Evolutionary conservation across 30 jellyfish, hydroid and myxozoan genomes (phyloP).

Genomic region (Turritopsis rubra): DNA sequence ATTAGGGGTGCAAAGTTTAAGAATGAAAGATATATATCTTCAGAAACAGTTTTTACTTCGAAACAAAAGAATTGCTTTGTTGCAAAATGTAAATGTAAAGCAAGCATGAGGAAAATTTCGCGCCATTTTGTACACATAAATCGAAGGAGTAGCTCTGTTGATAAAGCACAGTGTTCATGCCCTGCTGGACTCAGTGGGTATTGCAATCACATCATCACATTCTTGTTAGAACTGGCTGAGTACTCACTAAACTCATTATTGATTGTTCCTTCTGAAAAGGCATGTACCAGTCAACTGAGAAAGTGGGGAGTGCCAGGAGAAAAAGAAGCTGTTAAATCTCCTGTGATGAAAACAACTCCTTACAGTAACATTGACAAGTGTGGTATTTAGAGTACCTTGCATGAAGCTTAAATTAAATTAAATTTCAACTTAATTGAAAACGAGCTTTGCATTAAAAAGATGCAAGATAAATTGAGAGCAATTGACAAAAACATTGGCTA

Average conservation of each 20-base stretch:
- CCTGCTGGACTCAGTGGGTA: slow-evolving; percentile 14
- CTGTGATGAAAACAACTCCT: not conserved
- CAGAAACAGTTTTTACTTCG: not conserved
- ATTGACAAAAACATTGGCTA: slow-evolving; percentile 20
- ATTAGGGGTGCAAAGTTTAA: slow-evolving; percentile 7
- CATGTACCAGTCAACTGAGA: slow-evolving; percentile 9
- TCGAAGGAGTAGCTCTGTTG: slow-evolving; percentile 15
- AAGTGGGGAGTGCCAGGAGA: slow-evolving; percentile 23
- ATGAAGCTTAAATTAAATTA: slow-evolving; percentile 12
- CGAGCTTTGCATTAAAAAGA: not conserved
- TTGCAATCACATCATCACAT: not conserved
- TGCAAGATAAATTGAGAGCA: not conserved
- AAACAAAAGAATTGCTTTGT: not conserved
- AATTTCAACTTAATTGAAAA: not conserved
- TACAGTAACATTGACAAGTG: slow-evolving; percentile 1
- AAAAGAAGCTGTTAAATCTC: slow-evolving; percentile 17
- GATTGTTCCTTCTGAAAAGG: slow-evolving; percentile 4
- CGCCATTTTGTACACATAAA: not conserved
- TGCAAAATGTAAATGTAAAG: not conserved
- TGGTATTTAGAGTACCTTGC: not conserved
- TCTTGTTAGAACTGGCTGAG: slow-evolving; percentile 11
- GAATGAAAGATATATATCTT: not conserved
- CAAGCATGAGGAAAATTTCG: not conserved
- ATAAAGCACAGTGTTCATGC: not conserved
- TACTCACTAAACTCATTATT: not conserved